These are phyloP conservation scores for Ammospiza nelsoni DNA, from an alignment of 2,113 vertebrate genomes.

Conservation along the genomic window DNA sequence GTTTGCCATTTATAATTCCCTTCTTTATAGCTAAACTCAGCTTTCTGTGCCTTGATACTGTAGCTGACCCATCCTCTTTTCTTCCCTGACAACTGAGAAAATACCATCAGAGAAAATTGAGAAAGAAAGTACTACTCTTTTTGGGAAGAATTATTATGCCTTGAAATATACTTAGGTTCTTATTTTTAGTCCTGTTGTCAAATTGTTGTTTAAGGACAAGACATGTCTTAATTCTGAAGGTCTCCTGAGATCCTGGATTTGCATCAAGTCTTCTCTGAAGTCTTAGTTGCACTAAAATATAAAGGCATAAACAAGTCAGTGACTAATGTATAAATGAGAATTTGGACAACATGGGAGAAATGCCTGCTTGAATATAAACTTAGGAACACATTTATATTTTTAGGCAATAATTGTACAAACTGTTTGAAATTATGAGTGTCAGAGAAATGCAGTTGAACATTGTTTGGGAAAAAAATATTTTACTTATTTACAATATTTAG, in stretches of 20 bases:
- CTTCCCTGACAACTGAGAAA: not conserved
- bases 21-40: not conserved
- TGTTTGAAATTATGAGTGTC: not conserved
- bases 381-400: not conserved
- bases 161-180: not conserved
- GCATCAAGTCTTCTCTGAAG: not conserved
- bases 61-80: not conserved
- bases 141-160: not conserved
- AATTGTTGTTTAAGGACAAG: constrained; percentile 13
- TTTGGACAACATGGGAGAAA: not conserved
- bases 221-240: constrained; percentile 1
- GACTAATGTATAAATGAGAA: not conserved
- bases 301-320: not conserved
- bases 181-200: not conserved
- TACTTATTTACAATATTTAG: not conserved
- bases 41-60: not conserved
- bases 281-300: not conserved
- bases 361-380: not conserved
- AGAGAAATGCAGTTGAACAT: not conserved
- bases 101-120: not conserved
- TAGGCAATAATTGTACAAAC: not conserved
- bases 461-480: not conserved
- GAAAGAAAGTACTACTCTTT: not conserved
- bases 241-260: constrained; percentile 18
- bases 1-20: not conserved